phyloP scores from a whole-genome alignment of 2,797 vertebrate species.

The Trachops cirrhosus region DNA sequence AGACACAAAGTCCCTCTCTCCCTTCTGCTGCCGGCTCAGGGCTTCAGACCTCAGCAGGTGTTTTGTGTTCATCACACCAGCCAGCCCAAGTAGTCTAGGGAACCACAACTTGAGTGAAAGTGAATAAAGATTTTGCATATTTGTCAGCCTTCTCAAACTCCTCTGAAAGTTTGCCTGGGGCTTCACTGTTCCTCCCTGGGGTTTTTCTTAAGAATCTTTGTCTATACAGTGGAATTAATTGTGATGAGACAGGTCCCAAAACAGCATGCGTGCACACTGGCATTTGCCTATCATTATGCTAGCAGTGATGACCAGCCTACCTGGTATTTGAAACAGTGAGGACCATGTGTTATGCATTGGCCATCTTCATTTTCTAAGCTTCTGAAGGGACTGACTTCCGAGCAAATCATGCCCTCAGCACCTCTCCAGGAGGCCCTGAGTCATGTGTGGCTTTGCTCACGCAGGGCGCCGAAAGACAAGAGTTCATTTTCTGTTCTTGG shows the following conservation, averaged over 20 bases:
- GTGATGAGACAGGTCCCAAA: not conserved
- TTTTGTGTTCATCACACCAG: not conserved
- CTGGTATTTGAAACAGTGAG: not conserved
- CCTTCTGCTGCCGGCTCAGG: not conserved
- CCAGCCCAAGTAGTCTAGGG: not conserved
- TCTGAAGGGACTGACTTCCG: not conserved
- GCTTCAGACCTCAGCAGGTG: not conserved
- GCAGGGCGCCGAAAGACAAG: not conserved
- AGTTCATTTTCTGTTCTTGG: not conserved
- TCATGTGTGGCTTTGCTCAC: not conserved
- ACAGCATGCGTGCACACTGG: accelerated
- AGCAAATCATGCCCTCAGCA: not conserved
- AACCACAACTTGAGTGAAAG: not conserved
- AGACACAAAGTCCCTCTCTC: not conserved
- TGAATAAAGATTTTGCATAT: not conserved
- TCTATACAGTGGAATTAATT: not conserved
- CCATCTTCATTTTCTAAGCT: not conserved
- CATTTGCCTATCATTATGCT: not conserved
- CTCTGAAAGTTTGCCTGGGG: not conserved
- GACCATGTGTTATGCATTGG: not conserved
- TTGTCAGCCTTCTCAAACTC: not conserved
- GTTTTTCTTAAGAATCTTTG: not conserved
- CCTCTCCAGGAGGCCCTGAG: not conserved
- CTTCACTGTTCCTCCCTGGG: not conserved
- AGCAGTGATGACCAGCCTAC: not conserved